Percentiles rank a stretch among this genome's conserved stretches.
Conservation (phyloP, 2,113 vertebrate species). For the Epinephelus fuscoguttatus region DNA sequence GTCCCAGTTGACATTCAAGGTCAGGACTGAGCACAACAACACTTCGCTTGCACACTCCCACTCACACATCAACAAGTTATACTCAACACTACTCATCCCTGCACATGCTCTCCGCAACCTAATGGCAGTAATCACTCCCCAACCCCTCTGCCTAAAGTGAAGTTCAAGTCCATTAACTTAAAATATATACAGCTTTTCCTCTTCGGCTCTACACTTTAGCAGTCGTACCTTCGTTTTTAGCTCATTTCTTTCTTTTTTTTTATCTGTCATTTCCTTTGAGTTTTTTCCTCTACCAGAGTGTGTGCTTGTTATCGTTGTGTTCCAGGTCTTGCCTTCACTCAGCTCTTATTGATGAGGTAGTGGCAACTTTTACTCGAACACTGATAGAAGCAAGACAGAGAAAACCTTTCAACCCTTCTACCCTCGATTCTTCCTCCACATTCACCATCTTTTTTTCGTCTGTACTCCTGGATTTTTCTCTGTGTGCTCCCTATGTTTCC, state of each 20-base stretch:
- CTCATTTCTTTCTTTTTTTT: constrained; percentile 39
- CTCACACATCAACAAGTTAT: constrained; percentile 38
- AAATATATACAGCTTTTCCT: constrained; percentile 63
- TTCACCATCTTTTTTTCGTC: not conserved
- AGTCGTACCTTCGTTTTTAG: constrained; percentile 53
- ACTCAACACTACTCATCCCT: not conserved
- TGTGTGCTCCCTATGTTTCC: constrained; percentile 13
- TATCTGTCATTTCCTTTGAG: constrained; percentile 35
- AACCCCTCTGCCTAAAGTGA: constrained; percentile 59
- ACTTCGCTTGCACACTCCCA: constrained; percentile 1
- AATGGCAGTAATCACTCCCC: constrained; percentile 69
- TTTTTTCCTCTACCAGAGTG: constrained; percentile 25
- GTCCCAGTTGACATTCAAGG: constrained; percentile 72
- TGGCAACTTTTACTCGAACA: constrained; percentile 43
- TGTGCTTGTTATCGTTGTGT: constrained; percentile 66
- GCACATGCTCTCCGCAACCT: constrained; percentile 46
- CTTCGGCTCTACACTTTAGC: constrained; percentile 39
- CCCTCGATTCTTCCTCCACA: not conserved
- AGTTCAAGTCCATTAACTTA: constrained; percentile 76
- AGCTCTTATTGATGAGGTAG: constrained; percentile 47
- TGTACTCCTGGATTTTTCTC: not conserved
- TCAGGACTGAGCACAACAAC: constrained; percentile 35
- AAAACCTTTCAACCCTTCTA: constrained; percentile 37
- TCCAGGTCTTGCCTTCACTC: constrained; percentile 55
- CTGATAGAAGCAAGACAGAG: constrained; percentile 36